phyloP scores from a whole-genome alignment of 2,797 vertebrate species.

The Mormyrops boulengeri region DNA sequence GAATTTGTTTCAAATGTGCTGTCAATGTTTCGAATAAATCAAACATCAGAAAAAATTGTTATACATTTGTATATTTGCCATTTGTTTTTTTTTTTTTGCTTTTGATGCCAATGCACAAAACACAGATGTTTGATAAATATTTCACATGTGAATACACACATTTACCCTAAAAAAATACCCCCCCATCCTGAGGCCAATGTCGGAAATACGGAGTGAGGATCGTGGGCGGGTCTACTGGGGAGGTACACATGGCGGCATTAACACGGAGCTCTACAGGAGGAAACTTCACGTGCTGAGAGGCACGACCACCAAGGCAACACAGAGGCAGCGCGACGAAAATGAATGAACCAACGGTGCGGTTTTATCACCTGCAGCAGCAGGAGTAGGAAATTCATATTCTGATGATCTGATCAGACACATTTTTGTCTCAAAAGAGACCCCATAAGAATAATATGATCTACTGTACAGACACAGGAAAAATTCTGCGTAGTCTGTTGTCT shows the following conservation, averaged over 20 bases:
- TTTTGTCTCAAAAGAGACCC: not conserved
- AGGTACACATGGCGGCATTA: not conserved
- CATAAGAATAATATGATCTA: not conserved
- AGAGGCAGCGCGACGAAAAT: not conserved
- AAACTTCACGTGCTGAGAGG: not conserved
- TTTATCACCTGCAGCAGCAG: not conserved
- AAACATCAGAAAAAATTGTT: conserved; percentile 46
- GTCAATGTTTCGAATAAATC: conserved; percentile 83
- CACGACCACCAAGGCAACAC: not conserved
- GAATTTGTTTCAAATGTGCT: conserved; percentile 70
- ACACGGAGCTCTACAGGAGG: not conserved
- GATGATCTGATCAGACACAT: not conserved
- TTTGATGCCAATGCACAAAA: not conserved
- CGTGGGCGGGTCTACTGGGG: not conserved
- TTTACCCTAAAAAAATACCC: not conserved
- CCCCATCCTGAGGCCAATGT: not conserved
- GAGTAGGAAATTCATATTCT: not conserved
- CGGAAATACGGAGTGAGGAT: not conserved
- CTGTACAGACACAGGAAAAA: not conserved
- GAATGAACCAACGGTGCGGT: not conserved
- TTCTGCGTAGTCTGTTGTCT: not conserved
- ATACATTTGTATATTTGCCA: not conserved
- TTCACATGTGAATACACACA: not conserved
- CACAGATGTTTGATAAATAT: not conserved
- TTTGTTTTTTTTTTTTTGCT: not conserved